Conservation (phyloP, 2,888 invertebrate species). For the Eurytoma californica region DNA sequence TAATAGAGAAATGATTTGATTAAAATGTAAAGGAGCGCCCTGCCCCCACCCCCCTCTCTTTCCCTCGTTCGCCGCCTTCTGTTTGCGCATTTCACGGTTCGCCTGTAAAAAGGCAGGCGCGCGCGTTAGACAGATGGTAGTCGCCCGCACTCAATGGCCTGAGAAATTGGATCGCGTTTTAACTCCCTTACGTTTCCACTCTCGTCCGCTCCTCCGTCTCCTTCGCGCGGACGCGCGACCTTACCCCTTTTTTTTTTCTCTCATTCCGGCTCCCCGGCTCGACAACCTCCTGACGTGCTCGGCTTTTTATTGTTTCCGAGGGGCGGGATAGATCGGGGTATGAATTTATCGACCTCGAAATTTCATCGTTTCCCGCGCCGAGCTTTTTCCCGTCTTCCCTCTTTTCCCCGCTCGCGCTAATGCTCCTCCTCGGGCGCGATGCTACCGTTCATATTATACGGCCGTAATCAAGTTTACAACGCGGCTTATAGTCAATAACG, state of each 20-base stretch:
- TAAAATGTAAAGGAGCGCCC: slow-evolving; percentile 73
- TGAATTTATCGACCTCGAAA: slow-evolving; percentile 47
- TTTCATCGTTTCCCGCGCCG: slow-evolving; percentile 20
- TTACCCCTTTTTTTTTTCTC: slow-evolving; percentile 24
- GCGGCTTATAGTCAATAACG: no score
- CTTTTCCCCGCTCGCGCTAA: neutral
- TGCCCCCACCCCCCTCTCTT: no score
- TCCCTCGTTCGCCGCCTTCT: slow-evolving; percentile 64
- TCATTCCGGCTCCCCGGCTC: slow-evolving; percentile 29
- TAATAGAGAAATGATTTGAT: slow-evolving; percentile 75
- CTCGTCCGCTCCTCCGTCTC: slow-evolving; percentile 13
- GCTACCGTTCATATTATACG: neutral
- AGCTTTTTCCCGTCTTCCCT: neutral
- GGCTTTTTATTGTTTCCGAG: slow-evolving; percentile 47
- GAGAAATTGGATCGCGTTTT: slow-evolving; percentile 75
- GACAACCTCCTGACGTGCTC: slow-evolving; percentile 9
- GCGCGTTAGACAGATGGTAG: slow-evolving; percentile 74
- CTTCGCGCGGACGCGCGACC: neutral
- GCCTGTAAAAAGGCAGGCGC: slow-evolving; percentile 71
- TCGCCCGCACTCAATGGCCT: slow-evolving; percentile 75
- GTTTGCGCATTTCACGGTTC: slow-evolving; percentile 75
- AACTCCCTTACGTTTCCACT: slow-evolving; percentile 73
- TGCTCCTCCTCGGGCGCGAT: neutral
- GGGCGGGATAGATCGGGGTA: slow-evolving; percentile 14
- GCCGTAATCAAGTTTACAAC: neutral